Evolutionary conservation across 2,797 vertebrate genomes (phyloP), one percentile per base, ranked within the genome.

Genomic region (Microctenopoma lineatum): DNA sequence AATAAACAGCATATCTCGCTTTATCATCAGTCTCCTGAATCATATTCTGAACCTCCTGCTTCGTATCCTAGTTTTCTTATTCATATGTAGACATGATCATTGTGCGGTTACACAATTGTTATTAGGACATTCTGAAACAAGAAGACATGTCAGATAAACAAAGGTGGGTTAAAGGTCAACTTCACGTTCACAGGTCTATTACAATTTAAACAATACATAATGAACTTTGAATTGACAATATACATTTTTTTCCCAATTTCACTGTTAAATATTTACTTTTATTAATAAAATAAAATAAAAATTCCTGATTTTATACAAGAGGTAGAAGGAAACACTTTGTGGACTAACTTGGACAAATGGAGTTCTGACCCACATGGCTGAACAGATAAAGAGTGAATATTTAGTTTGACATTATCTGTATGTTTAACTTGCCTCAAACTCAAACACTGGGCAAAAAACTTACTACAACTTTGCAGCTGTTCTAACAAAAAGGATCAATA

Each of bases 381-480:
- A 16, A 16, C 2, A 39, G 11, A 59, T 50, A 14, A 51, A 9
- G 1, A 27, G 16, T 4, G 1, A 70, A 29, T 36, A 16, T 55
- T 13, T 0, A 34, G 25, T 50, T 54, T 59, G 32, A 72, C 39
- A 57, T 14, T 4, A 50, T 41, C 34, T 41, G n/a, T 27, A 8
- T 46, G 51, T 29, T 52, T 58, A 27, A 38, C 36, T 59, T 18
- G 61, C 41, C 16, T 7, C 27, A 50, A 55, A 64, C 15, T 59
- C 36, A 64, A 58, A 65, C 65, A 73, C 41, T 69, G 10, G 32
- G 5, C 46, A 54, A 61, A 4, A 55, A 21, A 18, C 56, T 4
- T 58, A 29, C 6, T 60, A 13, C 38, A 66, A 70, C 12, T 5
- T 21, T 65, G 21, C 73, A 73, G 70, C 59, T 73, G 70, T 21